These are phyloP conservation scores for Catajapyx aquilonaris DNA, from an alignment of 1,140 invertebrate genomes.

Conservation along the genomic window DNA sequence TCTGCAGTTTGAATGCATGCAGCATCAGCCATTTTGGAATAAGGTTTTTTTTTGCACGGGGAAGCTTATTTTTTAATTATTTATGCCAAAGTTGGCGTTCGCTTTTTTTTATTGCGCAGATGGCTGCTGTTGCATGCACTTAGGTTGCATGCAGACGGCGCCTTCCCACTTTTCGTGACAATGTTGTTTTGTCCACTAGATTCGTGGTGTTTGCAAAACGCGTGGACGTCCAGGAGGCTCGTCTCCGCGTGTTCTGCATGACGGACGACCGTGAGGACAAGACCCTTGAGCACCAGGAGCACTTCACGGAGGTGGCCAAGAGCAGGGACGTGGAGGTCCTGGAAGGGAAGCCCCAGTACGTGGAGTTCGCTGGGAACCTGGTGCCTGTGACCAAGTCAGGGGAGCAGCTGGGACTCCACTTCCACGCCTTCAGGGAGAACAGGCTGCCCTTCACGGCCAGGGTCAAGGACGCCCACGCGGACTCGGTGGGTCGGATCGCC, in stretches of 20 bases:
- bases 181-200: no score
- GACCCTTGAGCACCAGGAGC: conserved; percentile 89
- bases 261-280: conserved; percentile 99
- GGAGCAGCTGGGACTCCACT: conserved; percentile 86
- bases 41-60: no score
- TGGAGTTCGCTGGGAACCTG: conserved; percentile 95
- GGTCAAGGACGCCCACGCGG: conserved; percentile 77
- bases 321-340: conserved; percentile 95
- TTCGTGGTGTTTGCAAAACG: conserved; percentile 96
- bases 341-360: conserved; percentile 81
- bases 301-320: conserved; percentile 93
- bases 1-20: no score
- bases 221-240: conserved; percentile 79
- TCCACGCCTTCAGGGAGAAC: conserved; percentile 96
- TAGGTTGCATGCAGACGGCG: no score
- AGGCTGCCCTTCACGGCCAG: conserved; percentile 81
- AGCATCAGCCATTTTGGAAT: no score
- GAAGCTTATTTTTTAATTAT: no score
- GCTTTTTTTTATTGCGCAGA: no score
- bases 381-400: conserved; percentile 94
- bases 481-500: conserved; percentile 78
- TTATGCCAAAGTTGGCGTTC: no score
- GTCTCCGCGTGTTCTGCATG: conserved; percentile 93
- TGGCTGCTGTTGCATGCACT: no score
- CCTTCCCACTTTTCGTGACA: no score